phyloP scores from a whole-genome alignment of 1,140 invertebrate species.

The Micrasema minimum region DNA sequence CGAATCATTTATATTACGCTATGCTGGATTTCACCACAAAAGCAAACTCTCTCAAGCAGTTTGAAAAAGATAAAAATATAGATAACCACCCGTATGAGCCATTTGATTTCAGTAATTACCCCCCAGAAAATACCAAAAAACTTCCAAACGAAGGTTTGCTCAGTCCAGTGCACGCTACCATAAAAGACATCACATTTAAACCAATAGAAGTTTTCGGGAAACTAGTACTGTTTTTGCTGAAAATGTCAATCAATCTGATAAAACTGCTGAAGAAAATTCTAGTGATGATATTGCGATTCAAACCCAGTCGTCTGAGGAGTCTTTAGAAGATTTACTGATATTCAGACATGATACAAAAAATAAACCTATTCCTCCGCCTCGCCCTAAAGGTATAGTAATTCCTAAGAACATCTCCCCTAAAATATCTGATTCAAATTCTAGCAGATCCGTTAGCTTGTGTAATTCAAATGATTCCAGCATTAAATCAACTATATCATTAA shows the following conservation, averaged over 20 bases:
- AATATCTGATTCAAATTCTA: constrained; percentile 11
- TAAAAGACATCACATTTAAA: constrained; percentile 38
- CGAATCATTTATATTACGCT: constrained; percentile 46
- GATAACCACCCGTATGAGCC: constrained; percentile 41
- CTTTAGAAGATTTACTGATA: constrained; percentile 13
- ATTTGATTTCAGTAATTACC: constrained; percentile 39
- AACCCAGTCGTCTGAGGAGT: constrained; percentile 24
- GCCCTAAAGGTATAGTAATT: constrained; percentile 15
- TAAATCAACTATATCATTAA: background rate
- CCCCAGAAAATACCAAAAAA: background rate
- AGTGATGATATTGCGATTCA: constrained; percentile 4
- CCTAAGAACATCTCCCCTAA: background rate
- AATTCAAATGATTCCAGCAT: background rate
- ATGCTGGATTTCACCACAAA: constrained; percentile 45
- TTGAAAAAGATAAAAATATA: constrained; percentile 14
- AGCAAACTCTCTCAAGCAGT: background rate
- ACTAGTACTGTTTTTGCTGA: constrained; percentile 43
- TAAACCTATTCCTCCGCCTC: constrained; percentile 8
- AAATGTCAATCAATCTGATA: background rate
- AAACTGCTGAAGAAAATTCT: background rate
- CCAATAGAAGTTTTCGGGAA: constrained; percentile 44
- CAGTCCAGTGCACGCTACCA: constrained; percentile 14
- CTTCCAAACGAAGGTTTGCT: background rate
- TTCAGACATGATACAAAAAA: background rate
- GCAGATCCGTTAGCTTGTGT: constrained; percentile 19